Base-by-base conservation (phyloP, 2,797 vertebrate species). In the Macrochelys suwanniensis region DNA sequence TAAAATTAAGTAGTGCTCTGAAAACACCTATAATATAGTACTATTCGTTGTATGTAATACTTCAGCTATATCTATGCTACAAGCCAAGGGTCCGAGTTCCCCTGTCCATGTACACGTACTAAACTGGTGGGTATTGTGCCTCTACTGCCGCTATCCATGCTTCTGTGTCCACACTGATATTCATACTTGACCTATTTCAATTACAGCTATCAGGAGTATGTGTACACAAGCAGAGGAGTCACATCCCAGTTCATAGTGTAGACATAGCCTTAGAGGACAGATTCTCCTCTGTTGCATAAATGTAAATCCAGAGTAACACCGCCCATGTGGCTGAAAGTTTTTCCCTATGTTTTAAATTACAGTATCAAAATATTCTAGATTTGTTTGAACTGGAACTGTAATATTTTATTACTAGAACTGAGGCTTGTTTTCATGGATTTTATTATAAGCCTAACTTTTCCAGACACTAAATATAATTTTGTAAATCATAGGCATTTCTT, bases 311-410 rank as follows among this genome's bases (percentile, higher is more conserved):
- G 47, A 84, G 26, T 87, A 5, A 68, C 25, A 56, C 87, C 51
- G 50, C 89, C 89, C 71, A 94, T 87, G 28, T 61, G 49, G n/a
- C 10, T 57, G 59, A 85, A 71, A 83, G 19, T 89, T 87, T 93
- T 45, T 19, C 83, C n/a, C 13, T 37, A 49, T 88, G 49, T 33
- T 65, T 84, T 42, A 84, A 47, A 84, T 85, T 83, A 25, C 7
- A 59, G 1, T 51, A 56, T 68, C 17, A 21, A 68, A n/a, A 37
- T 68, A 68, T 68, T 68, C 13, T 68, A 68, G 8, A 68, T 68
- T 68, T n/a, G 17, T 37, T 68, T 68, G n/a, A 68, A 47, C 15
- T 37, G 37, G 42, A 82, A 87, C 28, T 11, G 61, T 2, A 71
- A 59, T 91, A 85, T 54, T 76, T 23, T 15, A 76, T 15, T 45